A percentile compares a stretch with the other conserved stretches of the same genome.
These are phyloP conservation scores for Charanyca ferruginea DNA, from an alignment of 2,888 invertebrate species.

Conservation along the genomic window DNA sequence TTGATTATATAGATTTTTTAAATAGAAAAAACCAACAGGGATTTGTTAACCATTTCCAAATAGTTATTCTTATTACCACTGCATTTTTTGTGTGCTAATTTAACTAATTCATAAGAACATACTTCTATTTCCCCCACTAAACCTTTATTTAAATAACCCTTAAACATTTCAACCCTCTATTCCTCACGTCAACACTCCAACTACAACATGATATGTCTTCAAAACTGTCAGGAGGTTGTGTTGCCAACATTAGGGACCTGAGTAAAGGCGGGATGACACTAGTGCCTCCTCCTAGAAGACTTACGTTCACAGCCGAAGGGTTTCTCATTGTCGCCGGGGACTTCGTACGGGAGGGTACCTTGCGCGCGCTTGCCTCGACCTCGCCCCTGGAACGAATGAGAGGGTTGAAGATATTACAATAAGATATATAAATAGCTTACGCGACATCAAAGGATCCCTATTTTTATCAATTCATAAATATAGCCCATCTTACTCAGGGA, in stretches of 20 bases:
- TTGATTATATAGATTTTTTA: too few relatives aligned
- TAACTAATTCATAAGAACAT: too few relatives aligned
- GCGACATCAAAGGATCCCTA: too few relatives aligned
- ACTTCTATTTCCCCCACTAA: too few relatives aligned
- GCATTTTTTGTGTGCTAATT: too few relatives aligned
- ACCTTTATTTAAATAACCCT: too few relatives aligned
- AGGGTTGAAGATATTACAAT: background rate
- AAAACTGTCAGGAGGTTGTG: conserved; percentile 31
- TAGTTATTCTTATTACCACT: too few relatives aligned
- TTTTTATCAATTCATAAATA: too few relatives aligned
- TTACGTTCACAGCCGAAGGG: conserved; percentile 98
- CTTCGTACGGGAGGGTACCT: conserved; percentile 91
- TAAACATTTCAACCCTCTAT: conserved; percentile 5
- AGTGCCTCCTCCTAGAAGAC: conserved; percentile 89
- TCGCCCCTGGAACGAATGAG: conserved; percentile 81
- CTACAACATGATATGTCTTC: conserved; percentile 51
- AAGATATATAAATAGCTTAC: too few relatives aligned
- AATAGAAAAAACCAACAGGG: too few relatives aligned
- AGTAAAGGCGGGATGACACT: conserved; percentile 70
- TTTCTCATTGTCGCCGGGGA: conserved; percentile 95
- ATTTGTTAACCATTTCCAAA: too few relatives aligned
- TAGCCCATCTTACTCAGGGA: too few relatives aligned
- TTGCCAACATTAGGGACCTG: conserved; percentile 65
- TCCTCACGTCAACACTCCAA: conserved; percentile 13
- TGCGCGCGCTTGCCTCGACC: conserved; percentile 89